Conservation (phyloP, 2,113 vertebrate species). For the Megaceryle maxima region DNA sequence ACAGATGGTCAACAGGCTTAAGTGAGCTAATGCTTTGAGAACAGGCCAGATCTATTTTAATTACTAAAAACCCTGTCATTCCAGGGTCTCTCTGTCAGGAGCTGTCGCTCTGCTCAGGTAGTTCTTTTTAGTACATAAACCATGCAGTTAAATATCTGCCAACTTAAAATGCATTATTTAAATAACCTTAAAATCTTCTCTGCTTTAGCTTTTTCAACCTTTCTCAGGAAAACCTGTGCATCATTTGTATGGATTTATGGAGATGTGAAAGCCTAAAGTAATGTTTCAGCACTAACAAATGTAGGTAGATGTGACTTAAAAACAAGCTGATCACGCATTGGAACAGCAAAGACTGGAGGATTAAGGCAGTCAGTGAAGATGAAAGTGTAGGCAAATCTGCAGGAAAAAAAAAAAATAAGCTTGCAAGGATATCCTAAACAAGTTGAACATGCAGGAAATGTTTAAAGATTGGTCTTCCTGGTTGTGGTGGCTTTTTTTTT, state of each 20-base stretch:
- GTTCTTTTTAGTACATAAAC: slow-evolving; percentile 43
- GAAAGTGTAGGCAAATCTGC: slow-evolving; percentile 68
- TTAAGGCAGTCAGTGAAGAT: slow-evolving; percentile 73
- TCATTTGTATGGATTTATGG: slow-evolving; percentile 71
- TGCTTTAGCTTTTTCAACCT: slow-evolving; percentile 34
- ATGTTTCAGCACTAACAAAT: slow-evolving; percentile 73
- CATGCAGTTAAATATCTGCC: slow-evolving; percentile 44
- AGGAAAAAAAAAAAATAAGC: slow-evolving; percentile 12
- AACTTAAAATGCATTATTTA: slow-evolving; percentile 67
- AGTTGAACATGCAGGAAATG: slow-evolving; percentile 59
- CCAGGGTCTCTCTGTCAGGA: not conserved
- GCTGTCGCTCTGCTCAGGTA: slow-evolving; percentile 52
- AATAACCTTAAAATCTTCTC: slow-evolving; percentile 56
- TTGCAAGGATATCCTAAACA: slow-evolving; percentile 55
- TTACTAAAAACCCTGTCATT: slow-evolving; percentile 57
- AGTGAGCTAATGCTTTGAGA: slow-evolving; percentile 49
- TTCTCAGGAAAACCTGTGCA: slow-evolving; percentile 33
- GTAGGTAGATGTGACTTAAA: slow-evolving; percentile 67
- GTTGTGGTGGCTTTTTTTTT: not conserved
- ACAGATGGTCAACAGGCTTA: slow-evolving; percentile 62
- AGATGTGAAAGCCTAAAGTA: slow-evolving; percentile 63
- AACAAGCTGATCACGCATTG: slow-evolving; percentile 69
- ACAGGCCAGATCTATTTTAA: slow-evolving; percentile 63
- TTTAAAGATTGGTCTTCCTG: slow-evolving; percentile 18
- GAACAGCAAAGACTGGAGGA: slow-evolving; percentile 71